Percentiles rank a stretch among this genome's conserved stretches.
Evolutionary conservation across 2,113 vertebrate species (phyloP).

Genomic region (Spea bombifrons): DNA sequence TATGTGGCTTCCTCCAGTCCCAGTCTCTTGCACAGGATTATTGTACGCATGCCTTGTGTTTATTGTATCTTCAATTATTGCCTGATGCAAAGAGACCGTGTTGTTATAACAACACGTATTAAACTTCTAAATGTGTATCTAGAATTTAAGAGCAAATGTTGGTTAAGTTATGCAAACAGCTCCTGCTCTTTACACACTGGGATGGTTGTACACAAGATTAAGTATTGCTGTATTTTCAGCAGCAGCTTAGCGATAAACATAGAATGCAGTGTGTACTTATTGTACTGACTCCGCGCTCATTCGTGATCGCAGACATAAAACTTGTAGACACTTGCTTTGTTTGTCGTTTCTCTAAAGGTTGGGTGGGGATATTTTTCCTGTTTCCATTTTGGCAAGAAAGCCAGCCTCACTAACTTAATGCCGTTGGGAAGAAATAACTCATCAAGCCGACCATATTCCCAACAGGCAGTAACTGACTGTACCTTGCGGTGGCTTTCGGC

Average conservation of each 20-base stretch:
- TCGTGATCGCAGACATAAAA: conserved; percentile 26
- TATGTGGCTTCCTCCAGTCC: background rate
- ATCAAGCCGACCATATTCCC: background rate
- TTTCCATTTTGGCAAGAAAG: conserved; percentile 36
- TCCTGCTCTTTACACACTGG: background rate
- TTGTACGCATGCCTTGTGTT: background rate
- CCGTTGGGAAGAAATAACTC: background rate
- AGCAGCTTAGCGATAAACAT: conserved; percentile 15
- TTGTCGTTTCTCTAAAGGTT: conserved; percentile 34
- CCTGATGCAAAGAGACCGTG: background rate
- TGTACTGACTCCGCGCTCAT: conserved; percentile 11
- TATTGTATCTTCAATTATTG: background rate
- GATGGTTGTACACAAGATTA: conserved; percentile 20
- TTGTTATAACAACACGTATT: conserved; percentile 33
- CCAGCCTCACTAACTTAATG: background rate
- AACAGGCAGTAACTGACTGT: background rate
- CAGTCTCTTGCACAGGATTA: background rate
- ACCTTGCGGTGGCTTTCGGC: background rate
- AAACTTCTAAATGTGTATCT: background rate
- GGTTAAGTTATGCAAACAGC: conserved; percentile 22
- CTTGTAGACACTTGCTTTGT: conserved; percentile 53
- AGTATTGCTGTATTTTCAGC: conserved; percentile 11
- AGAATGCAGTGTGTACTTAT: conserved; percentile 3
- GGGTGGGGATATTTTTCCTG: conserved; percentile 39
- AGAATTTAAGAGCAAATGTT: conserved; percentile 3